Base-by-base conservation (phyloP, 2,888 invertebrate species). In the Hoplodrina ambigua region DNA sequence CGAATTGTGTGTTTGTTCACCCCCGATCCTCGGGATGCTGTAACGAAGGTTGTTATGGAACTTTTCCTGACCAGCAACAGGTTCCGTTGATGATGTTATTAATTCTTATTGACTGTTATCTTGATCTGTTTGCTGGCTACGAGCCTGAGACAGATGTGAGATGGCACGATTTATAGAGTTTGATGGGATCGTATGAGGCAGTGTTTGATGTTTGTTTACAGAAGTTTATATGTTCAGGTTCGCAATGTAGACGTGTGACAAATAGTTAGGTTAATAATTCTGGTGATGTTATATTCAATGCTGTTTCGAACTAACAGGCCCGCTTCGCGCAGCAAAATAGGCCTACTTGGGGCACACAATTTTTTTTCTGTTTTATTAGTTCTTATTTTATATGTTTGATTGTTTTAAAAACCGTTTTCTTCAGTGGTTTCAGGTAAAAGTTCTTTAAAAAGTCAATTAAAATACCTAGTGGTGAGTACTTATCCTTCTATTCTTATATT, bases 1-100 rank as follows among this genome's bases (percentile, higher is more conserved):
- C 89, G 88, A 90, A 88, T 86, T 90, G 85, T 90, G 87, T 91
- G 92, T 92, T 93, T 91, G 89, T 85, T 84, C 86, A 80, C 82
- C 85, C 87, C 41, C 76, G 75, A 80, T 80, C 76, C 77, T 64
- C 67, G 82, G 19, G 83, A 83, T 81, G 85, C 83, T 89, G 89
- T 91, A 89, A 89, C 86, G 86, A 84, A 89, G 89, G 92, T 88
- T 89, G 88, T 89, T 90, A 89, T 86, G 85, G 86, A 84, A 84
- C 84, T 87, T 82, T 78, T 65, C 67, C 67, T 72, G 69, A 60
- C 63, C 82, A 88, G 84, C 93, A 93, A 94, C 93, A 94, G 91
- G 93, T 92, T 69, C 41, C 54, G 59, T 53, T 75, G 80, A 81
- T 78, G 61, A 68, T 58, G 65, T 75, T 81, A 84, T 83, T 83